Evolutionary conservation across 2,113 vertebrate species (phyloP).

Genomic region (Hippocampus comes): DNA sequence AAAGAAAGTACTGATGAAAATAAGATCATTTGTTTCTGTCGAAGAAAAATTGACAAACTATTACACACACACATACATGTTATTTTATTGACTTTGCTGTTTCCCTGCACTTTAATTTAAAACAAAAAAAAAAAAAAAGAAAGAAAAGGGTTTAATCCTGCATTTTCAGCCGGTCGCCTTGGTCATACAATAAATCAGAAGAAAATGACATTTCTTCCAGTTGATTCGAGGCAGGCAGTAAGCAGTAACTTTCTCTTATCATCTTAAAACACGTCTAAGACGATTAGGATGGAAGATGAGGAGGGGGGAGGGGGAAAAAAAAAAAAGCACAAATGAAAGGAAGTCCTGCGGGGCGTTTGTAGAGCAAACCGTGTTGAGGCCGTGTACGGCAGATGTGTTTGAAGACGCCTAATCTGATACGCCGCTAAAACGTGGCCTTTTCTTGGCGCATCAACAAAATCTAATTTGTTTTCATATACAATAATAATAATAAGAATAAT

Average conservation of each 20-base stretch:
- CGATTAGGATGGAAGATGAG: conserved; percentile 64
- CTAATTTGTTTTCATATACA: conserved; percentile 73
- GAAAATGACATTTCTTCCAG: conserved; percentile 63
- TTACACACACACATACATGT: not conserved
- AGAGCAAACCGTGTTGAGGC: conserved; percentile 57
- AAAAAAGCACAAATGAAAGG: conserved; percentile 72
- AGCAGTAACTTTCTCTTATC: conserved; percentile 60
- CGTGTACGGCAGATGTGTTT: conserved; percentile 71
- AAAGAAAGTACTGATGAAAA: no score
- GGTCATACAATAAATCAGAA: conserved; percentile 56
- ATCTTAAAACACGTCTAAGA: conserved; percentile 68
- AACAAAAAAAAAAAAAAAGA: no score
- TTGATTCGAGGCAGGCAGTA: conserved; percentile 49
- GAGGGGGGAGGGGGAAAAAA: not conserved
- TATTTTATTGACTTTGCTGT: not conserved
- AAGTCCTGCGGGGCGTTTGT: conserved; percentile 57
- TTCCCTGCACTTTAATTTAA: not conserved
- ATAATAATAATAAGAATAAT: conserved; percentile 34
- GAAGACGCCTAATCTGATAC: conserved; percentile 79
- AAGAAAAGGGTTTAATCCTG: conserved; percentile 22
- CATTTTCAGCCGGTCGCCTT: conserved; percentile 10
- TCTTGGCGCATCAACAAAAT: conserved; percentile 76
- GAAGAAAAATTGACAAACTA: no score
- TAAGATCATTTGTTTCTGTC: no score
- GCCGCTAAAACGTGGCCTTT: conserved; percentile 71